Conservation (phyloP, 2,113 vertebrate genomes). For the Anhinga anhinga region DNA sequence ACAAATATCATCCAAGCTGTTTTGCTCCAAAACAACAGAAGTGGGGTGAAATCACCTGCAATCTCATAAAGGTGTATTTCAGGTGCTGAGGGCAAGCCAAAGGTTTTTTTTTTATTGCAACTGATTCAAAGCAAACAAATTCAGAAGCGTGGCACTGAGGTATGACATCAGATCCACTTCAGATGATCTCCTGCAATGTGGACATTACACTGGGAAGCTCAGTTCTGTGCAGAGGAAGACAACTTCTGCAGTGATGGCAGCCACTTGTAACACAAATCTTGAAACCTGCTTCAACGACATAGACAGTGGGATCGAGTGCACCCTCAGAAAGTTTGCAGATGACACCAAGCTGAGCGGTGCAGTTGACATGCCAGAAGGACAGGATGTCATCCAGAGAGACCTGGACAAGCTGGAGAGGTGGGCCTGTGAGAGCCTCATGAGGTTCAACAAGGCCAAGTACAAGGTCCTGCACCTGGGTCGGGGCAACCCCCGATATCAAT, state of each 20-base stretch:
- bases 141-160: not conserved
- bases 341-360: no score
- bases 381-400: no score
- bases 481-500: no score
- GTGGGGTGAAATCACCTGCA: not conserved
- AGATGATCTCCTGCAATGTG: not conserved
- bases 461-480: no score
- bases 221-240: not conserved
- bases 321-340: no score
- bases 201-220: not conserved
- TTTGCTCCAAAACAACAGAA: not conserved
- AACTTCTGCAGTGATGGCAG: not conserved
- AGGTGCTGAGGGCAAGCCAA: not conserved
- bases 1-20: not conserved
- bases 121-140: not conserved
- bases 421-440: no score
- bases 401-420: no score
- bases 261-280: not conserved
- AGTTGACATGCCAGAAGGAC: no score
- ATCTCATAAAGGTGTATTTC: not conserved
- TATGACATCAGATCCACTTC: not conserved
- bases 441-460: no score
- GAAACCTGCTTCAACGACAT: not conserved
- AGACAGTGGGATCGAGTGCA: no score
- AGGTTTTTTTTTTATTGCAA: not conserved